Evolutionary conservation across 2,797 vertebrate species (phyloP), one percentile per base, ranked within the genome.

Genomic region (Arnoldichthys spilopterus): DNA sequence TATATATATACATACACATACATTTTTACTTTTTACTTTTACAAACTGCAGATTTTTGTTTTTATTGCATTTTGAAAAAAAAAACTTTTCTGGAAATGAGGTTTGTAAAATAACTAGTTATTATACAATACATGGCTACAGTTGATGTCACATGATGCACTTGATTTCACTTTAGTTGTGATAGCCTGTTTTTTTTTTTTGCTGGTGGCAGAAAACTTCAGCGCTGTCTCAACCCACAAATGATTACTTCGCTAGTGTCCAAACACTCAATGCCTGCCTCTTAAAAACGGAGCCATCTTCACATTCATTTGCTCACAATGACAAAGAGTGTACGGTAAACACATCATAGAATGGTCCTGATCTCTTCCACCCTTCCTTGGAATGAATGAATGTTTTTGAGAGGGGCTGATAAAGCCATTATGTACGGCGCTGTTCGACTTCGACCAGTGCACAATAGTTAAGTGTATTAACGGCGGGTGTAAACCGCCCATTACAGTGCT

Each of bases 401-500:
- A 26, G 58, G 70, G 40, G 34, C 34, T 24, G 26, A 72, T 79
- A 47, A 83, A 72, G 77, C 78, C 70, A 64, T 71, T 81, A 56
- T 81, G 76, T 64, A 26, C 28, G 2, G 71, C 34, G 47, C 20
- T 18, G 56, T 67, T 75, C 54, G 28, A 59, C 76, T 82, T 53
- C 20, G 58, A 84, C 66, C 56, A 34, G 40, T 43, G 59, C 59
- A 61, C 80, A 79, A 76, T 67, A 24, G 80, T 77, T 54, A 80
- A 67, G 45, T 73, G 70, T 74, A 74, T 58, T 88, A 88, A 83
- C 87, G 84, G 86, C 85, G 84, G 45, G 82, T 49, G 86, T 77
- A 87, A 88, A 89, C 84, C 68, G 77, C 85, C 88, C 86, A 91
- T 93, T 91, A 90, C 79, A 74, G 86, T 83, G 86, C 91, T 90